These are phyloP conservation scores for Drosophila kikkawai DNA, from an alignment of 1,140 invertebrate genomes.

Conservation along the genomic window DNA sequence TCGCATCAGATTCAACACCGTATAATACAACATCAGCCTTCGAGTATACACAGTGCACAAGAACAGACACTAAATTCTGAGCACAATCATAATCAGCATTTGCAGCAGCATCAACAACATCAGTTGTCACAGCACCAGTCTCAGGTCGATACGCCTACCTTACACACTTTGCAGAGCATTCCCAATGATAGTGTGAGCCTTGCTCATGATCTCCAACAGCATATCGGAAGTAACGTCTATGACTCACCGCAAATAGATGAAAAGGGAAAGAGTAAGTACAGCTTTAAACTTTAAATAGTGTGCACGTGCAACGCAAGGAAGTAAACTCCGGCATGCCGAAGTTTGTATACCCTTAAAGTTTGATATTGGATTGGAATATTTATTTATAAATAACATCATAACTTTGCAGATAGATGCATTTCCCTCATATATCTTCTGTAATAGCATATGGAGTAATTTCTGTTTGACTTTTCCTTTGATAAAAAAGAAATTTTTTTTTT, in stretches of 20 bases:
- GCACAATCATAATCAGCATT: slow-evolving; percentile 38
- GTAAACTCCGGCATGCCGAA: no score
- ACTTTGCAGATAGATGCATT: no score
- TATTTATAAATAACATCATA: no score
- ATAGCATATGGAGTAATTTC: no score
- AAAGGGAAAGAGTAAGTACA: slow-evolving; percentile 65
- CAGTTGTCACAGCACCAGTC: slow-evolving; percentile 48
- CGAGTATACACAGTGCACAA: slow-evolving; percentile 38
- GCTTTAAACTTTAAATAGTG: no score
- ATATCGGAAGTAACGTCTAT: slow-evolving; percentile 48
- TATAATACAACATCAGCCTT: slow-evolving; percentile 42
- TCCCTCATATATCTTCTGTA: no score
- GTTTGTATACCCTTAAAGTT: no score
- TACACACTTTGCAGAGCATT: slow-evolving; percentile 52
- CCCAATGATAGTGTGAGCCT: slow-evolving; percentile 35
- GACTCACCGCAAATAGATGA: slow-evolving; percentile 56
- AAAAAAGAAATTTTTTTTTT: no score
- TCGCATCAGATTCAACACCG: slow-evolving; percentile 66
- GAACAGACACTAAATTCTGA: slow-evolving; percentile 25
- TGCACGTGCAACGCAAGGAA: no score
- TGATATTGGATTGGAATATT: no score
- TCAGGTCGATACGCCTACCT: slow-evolving; percentile 41
- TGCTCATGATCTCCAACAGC: slow-evolving; percentile 47
- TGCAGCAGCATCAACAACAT: slow-evolving; percentile 39
- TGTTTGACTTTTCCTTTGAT: no score